These are phyloP conservation scores for Cynopterus sphinx DNA, from an alignment of 2,797 vertebrate species.

Conservation along the genomic window DNA sequence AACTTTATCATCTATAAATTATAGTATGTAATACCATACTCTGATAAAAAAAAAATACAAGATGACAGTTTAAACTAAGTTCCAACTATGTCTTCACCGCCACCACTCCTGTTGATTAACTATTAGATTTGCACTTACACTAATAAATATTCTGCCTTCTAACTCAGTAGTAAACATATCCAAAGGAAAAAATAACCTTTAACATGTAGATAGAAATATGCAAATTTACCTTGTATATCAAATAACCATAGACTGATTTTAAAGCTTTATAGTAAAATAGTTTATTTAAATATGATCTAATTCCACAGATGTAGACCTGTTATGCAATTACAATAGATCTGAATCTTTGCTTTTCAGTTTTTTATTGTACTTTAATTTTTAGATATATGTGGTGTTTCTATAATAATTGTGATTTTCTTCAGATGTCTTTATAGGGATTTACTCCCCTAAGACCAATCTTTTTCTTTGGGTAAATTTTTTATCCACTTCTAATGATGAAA, in stretches of 20 bases:
- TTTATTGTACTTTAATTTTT: not conserved
- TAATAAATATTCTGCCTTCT: conserved; percentile 10
- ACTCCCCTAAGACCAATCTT: not conserved
- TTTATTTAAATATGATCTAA: not conserved
- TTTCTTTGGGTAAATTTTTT: not conserved
- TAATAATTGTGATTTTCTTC: not conserved
- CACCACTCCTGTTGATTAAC: not conserved
- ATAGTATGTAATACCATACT: not conserved
- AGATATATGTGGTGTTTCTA: not conserved
- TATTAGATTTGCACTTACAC: not conserved
- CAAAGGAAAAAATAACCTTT: not conserved
- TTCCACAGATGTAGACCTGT: not conserved
- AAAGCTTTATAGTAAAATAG: not conserved
- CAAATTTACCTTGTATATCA: not conserved
- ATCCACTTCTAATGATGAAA: not conserved
- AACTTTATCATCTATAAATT: not conserved
- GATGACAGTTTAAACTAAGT: not conserved
- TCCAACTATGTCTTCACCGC: not conserved
- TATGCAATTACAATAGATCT: not conserved
- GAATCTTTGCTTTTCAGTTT: not conserved
- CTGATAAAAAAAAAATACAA: not conserved
- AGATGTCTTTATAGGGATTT: not conserved
- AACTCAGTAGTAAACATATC: not conserved
- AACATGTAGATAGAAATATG: not conserved
- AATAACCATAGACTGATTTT: not conserved